phyloP scores from a whole-genome alignment of 2,888 invertebrate genomes.

The Meandrusa payeni region DNA sequence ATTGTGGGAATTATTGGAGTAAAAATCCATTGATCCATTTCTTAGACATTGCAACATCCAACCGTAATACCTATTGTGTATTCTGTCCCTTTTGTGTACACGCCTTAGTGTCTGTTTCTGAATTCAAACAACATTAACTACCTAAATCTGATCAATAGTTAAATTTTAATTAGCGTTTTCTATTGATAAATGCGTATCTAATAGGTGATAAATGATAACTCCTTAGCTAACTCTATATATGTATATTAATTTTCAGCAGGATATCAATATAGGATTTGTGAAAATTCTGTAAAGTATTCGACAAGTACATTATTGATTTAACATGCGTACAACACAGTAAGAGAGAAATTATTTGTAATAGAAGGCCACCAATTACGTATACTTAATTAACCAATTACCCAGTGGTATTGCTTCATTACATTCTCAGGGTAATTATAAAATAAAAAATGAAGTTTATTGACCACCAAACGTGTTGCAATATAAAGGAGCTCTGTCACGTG shows the following conservation, averaged over 20 bases:
- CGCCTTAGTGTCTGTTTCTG: too few relatives aligned
- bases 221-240: too few relatives aligned
- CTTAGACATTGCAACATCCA: conserved; percentile 63
- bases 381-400: conserved; percentile 9
- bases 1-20: conserved; percentile 78
- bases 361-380: conserved; percentile 15
- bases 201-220: too few relatives aligned
- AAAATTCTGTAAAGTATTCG: too few relatives aligned
- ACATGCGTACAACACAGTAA: conserved; percentile 15
- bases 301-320: too few relatives aligned
- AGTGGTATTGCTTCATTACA: conserved; percentile 12
- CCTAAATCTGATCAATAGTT: background rate
- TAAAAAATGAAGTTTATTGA: too few relatives aligned
- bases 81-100: conserved; percentile 6
- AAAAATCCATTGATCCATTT: conserved; percentile 75
- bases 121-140: too few relatives aligned
- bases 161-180: background rate
- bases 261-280: too few relatives aligned
- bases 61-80: conserved; percentile 50
- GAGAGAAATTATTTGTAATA: conserved; percentile 9
- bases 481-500: too few relatives aligned
- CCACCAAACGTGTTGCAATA: too few relatives aligned
- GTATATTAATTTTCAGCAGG: conserved; percentile 1
- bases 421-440: conserved; percentile 10
- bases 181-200: too few relatives aligned